Evolutionary conservation across 2,113 vertebrate genomes (phyloP).

Genomic region (Engraulis encrasicolus): DNA sequence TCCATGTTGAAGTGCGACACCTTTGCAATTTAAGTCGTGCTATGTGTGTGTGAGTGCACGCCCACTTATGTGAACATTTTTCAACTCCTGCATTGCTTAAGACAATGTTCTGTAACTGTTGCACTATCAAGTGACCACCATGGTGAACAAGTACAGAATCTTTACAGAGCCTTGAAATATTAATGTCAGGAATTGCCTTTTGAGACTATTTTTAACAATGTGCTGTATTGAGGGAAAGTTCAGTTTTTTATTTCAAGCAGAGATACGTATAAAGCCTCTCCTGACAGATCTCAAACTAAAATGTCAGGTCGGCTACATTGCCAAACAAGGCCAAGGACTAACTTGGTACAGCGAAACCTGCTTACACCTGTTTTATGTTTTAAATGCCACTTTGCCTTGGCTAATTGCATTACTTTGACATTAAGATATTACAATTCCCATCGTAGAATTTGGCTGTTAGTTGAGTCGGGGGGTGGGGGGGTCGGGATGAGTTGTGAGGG

Average conservation of each 20-base stretch:
- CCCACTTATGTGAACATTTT: too few species aligned
- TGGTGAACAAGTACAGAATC: too few species aligned
- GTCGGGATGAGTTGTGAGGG: too few species aligned
- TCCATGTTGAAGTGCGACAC: too few species aligned
- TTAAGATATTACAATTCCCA: constrained; percentile 2
- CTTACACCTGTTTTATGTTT: constrained; percentile 52
- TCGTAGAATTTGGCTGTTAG: background rate
- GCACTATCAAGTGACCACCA: too few species aligned
- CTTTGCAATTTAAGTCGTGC: too few species aligned
- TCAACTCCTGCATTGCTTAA: too few species aligned
- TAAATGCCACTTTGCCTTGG: constrained; percentile 1
- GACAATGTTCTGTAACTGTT: too few species aligned
- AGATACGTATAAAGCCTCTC: constrained; percentile 43
- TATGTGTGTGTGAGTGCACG: too few species aligned
- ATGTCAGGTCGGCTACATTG: constrained; percentile 58
- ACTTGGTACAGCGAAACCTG: constrained; percentile 32
- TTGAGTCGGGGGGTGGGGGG: background rate
- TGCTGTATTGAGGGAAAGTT: constrained; percentile 11
- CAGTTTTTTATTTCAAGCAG: constrained; percentile 20
- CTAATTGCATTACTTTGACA: constrained; percentile 13
- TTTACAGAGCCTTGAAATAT: too few species aligned
- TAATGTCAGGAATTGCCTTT: background rate
- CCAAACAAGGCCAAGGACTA: constrained; percentile 34
- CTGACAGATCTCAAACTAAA: constrained; percentile 62
- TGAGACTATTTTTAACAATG: too few species aligned